phyloP scores from a whole-genome alignment of 2,888 invertebrate species.

The Polymixis flavicincta region DNA sequence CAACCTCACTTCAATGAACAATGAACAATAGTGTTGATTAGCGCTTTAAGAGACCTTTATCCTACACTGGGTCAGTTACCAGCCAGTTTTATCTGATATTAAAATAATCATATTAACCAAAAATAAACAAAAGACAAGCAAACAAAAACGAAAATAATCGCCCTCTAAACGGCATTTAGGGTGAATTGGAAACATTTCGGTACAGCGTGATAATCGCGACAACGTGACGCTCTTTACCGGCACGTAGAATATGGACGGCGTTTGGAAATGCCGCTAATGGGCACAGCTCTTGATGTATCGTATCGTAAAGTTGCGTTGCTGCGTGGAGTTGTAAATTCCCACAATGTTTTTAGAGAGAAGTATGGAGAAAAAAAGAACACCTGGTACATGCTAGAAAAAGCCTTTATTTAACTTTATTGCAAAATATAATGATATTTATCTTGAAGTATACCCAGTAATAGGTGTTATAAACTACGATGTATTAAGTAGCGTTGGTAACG shows the following conservation, averaged over 20 bases:
- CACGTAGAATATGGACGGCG: conserved; percentile 79
- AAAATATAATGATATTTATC: neutral
- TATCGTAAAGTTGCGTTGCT: conserved; percentile 41
- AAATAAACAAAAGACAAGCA: conserved; percentile 40
- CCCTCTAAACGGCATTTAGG: conserved; percentile 59
- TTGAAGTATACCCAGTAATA: neutral
- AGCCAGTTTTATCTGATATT: conserved; percentile 3
- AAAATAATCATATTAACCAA: conserved; percentile 10
- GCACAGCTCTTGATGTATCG: conserved; percentile 63
- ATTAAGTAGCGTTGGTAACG: too few species aligned
- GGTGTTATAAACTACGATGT: neutral
- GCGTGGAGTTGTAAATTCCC: conserved; percentile 5
- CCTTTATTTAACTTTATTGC: neutral
- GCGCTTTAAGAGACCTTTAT: neutral
- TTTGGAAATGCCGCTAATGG: conserved; percentile 74
- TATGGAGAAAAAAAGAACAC: neutral
- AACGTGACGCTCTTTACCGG: conserved; percentile 75
- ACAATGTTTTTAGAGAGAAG: neutral
- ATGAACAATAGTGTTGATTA: neutral
- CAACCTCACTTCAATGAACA: neutral
- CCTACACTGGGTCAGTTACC: neutral
- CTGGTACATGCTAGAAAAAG: neutral
- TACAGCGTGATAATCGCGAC: conserved; percentile 74
- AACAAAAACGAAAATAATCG: conserved; percentile 60
- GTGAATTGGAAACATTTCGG: conserved; percentile 58